These are phyloP conservation scores for Callimorpha dominula DNA, from an alignment of 2,888 invertebrate species.

Conservation along the genomic window DNA sequence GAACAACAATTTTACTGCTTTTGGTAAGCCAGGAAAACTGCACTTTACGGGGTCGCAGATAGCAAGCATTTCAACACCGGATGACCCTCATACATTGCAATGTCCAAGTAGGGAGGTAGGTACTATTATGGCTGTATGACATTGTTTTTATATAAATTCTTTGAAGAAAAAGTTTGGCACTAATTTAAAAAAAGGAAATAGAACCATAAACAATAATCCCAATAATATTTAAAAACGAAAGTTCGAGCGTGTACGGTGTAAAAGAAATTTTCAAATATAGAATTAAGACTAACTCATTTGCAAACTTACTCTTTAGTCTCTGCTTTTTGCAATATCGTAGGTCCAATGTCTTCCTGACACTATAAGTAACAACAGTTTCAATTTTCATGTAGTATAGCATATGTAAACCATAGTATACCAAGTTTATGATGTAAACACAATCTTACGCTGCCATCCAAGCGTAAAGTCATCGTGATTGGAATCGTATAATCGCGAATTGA, in stretches of 20 bases:
- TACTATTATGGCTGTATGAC: not conserved
- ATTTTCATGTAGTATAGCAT: conserved; percentile 16
- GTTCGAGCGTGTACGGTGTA: not conserved
- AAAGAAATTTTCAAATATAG: not conserved
- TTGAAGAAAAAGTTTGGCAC: not conserved
- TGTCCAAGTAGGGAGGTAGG: not conserved
- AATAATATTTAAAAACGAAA: not conserved
- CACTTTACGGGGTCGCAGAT: not conserved
- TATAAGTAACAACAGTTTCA: not conserved
- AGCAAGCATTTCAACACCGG: conserved; percentile 2
- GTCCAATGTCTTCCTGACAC: not conserved
- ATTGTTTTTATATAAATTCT: not conserved
- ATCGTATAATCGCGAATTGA: conserved; percentile 46
- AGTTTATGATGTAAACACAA: conserved; percentile 30
- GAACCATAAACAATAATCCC: not conserved
- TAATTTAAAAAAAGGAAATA: not conserved
- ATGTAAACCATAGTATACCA: not conserved
- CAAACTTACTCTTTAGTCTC: not conserved
- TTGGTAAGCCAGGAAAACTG: conserved; percentile 10
- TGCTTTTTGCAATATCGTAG: not conserved
- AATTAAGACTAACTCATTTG: not conserved
- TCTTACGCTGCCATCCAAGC: conserved; percentile 33
- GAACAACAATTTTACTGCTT: not conserved
- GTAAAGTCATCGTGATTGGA: conserved; percentile 41
- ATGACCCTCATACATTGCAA: not conserved